Evolutionary conservation across 2,113 vertebrate genomes (phyloP), one percentile per base, ranked within the genome.

Genomic region (Heliornis fulica): DNA sequence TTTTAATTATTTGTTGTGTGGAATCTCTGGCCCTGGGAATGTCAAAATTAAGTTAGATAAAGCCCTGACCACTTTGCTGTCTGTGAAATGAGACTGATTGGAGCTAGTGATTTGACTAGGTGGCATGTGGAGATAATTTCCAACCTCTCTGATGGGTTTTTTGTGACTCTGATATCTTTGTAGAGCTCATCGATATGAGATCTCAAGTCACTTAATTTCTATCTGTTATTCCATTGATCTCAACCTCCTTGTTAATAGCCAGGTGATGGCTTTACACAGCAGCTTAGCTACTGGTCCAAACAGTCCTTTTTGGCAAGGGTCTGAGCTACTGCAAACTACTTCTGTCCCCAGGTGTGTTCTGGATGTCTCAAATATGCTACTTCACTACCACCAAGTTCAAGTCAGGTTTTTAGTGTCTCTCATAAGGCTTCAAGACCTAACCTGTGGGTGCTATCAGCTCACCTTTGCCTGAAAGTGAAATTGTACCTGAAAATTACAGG

Each of bases 1-100:
- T 13, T 0, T 23, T 13, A 19, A 15, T 87, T 36, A 23, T 36
- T 41, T 28, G 22, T 65, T 1, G 0, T 16, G 0, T 9, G 72
- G 71, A 31, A 29, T 41, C 50, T 29, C 19, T 80, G 76, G 57
- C 72, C 71, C 50, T 50, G 90, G 43, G 54, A 63, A n/a, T 20
- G 66, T 26, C 1, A 6, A 2, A 41, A 3, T 12, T 18, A 11
- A 78, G 32, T 4, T 50, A 60, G 50, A 11, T 53, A 4, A 77
- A 54, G 72, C 72, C 46, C 13, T 7, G 13, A 54, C 23, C 11
- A 40, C 34, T 77, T 54, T 13, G 29, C 16, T 75, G 32, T 25
- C 20, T 38, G 34, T 13, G 40, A 32, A 77, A 9, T 0, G 0
- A 50, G 45, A 17, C 2, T 7, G 10, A 14, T 38, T 38, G 23